Percentiles rank a stretch among this genome's conserved stretches.
Evolutionary conservation across 2,888 invertebrate genomes (phyloP).

Genomic region (Julus scanicus): DNA sequence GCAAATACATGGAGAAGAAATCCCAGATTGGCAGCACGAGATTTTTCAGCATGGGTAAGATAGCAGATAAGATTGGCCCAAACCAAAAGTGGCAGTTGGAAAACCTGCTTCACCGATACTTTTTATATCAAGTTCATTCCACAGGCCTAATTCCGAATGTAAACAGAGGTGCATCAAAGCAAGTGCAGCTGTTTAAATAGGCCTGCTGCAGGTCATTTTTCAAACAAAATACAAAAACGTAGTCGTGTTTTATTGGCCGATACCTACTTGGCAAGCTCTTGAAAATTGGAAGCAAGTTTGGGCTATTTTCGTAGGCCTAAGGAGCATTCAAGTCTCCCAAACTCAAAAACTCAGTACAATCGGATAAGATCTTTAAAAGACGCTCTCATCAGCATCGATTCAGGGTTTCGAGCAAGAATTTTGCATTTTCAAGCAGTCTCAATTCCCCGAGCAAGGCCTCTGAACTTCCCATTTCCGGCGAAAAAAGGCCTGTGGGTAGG

Average conservation of each 20-base stretch:
- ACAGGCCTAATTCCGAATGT: background rate
- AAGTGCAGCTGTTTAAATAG: constrained; percentile 23
- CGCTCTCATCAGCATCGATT: background rate
- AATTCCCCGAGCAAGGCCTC: background rate
- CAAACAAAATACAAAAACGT: background rate
- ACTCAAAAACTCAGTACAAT: background rate
- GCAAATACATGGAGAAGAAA: background rate
- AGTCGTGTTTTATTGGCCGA: background rate
- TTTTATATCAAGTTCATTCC: constrained; percentile 6
- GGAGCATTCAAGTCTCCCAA: background rate
- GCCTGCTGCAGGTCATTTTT: background rate
- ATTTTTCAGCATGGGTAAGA: background rate
- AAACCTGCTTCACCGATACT: background rate
- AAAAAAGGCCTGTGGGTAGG: background rate
- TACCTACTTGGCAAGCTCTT: constrained; percentile 10
- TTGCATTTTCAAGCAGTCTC: background rate
- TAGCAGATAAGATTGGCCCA: background rate
- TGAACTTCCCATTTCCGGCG: constrained; percentile 8
- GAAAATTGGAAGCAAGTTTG: background rate
- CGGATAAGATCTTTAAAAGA: background rate
- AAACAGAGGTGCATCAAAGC: constrained; percentile 25
- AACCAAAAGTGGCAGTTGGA: background rate
- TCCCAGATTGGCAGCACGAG: background rate
- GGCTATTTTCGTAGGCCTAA: constrained; percentile 20
- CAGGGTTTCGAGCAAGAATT: background rate